Evolutionary conservation across 2,888 invertebrate species (phyloP).

Genomic region (Agonopterix arenella): DNA sequence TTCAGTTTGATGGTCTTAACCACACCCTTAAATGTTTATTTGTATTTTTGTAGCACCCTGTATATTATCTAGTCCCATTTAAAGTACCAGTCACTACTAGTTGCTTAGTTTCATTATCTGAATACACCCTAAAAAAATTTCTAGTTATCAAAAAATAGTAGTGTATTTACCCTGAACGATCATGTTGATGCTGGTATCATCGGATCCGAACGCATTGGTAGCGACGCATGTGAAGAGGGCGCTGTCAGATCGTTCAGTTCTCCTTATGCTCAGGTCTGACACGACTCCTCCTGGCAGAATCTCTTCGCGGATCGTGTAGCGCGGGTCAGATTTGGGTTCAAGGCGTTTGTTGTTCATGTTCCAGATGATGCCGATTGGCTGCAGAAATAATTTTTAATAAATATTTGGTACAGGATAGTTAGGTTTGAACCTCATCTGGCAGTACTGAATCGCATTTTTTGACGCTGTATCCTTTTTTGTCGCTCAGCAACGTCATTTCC

Average conservation of each 20-base stretch:
- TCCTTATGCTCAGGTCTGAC: constrained; percentile 92
- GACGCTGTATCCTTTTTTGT: too few relatives aligned
- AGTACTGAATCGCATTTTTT: too few relatives aligned
- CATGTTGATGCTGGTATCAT: constrained; percentile 96
- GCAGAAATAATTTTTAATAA: constrained; percentile 3
- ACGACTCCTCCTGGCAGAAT: constrained; percentile 91
- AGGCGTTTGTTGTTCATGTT: constrained; percentile 95
- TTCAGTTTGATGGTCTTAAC: too few relatives aligned
- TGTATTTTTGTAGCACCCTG: too few relatives aligned
- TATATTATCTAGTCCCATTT: too few relatives aligned
- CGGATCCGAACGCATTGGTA: constrained; percentile 95
- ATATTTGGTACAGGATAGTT: background rate
- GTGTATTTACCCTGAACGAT: constrained; percentile 86
- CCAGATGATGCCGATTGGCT: constrained; percentile 95
- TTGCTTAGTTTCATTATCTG: too few relatives aligned
- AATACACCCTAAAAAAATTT: too few relatives aligned
- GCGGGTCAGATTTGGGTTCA: constrained; percentile 92
- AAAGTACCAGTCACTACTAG: too few relatives aligned
- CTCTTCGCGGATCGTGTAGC: constrained; percentile 91
- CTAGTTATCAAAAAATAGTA: too few relatives aligned
- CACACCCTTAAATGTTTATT: too few relatives aligned
- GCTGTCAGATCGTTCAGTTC: constrained; percentile 92
- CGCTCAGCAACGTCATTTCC: too few relatives aligned
- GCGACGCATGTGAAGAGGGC: constrained; percentile 95
- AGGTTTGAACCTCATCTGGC: too few relatives aligned